A percentile compares a stretch with the other conserved stretches of the same genome.
Conservation (phyloP, 2,113 vertebrate species). For the Hemibagrus wyckioides region DNA sequence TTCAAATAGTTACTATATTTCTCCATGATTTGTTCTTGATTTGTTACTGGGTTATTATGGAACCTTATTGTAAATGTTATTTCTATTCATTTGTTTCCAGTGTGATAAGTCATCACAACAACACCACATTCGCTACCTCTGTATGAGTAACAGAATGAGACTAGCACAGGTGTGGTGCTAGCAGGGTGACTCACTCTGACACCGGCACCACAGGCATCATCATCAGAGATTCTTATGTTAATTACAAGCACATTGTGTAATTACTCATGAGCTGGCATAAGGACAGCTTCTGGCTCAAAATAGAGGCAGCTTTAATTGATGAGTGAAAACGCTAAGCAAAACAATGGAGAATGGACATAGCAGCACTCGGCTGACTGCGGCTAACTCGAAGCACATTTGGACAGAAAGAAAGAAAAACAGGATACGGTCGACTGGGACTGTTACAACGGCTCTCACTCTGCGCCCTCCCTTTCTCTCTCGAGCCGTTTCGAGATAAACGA, state of each 20-base stretch:
- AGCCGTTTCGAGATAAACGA: conserved; percentile 36
- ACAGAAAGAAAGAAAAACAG: conserved; percentile 59
- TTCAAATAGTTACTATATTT: background rate
- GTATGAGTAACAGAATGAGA: background rate
- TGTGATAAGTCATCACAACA: background rate
- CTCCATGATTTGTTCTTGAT: background rate
- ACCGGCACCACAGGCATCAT: conserved; percentile 58
- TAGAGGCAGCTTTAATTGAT: conserved; percentile 50
- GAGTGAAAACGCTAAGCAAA: conserved; percentile 49
- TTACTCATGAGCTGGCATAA: conserved; percentile 63
- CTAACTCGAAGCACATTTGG: conserved; percentile 62
- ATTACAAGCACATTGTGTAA: conserved; percentile 69
- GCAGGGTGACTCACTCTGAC: conserved; percentile 54
- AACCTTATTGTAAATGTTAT: background rate
- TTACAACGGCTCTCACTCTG: conserved; percentile 36
- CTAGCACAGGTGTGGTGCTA: conserved; percentile 50
- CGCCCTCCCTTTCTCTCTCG: background rate
- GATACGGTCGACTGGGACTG: conserved; percentile 43
- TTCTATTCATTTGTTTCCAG: background rate
- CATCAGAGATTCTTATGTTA: conserved; percentile 66
- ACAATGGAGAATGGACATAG: conserved; percentile 47
- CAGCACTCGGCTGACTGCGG: conserved; percentile 42
- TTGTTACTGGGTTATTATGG: background rate
- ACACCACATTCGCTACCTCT: background rate
- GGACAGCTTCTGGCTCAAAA: conserved; percentile 56